phyloP scores from a whole-genome alignment of 2,113 vertebrate genomes.

The Aleadryas rufinucha region DNA sequence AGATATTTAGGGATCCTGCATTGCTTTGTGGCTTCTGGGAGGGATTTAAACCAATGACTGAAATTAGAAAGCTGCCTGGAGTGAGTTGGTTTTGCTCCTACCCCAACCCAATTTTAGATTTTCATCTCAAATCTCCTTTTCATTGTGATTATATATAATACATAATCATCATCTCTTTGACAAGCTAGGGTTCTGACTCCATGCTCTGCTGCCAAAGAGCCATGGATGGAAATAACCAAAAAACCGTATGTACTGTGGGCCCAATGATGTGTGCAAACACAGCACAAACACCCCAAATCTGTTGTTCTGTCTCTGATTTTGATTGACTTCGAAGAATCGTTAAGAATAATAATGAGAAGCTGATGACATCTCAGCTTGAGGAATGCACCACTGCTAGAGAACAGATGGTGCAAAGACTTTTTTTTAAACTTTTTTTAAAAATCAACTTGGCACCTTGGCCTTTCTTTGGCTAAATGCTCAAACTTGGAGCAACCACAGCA shows the following conservation, averaged over 20 bases:
- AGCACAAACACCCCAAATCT: conserved; percentile 7
- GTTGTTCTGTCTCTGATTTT: conserved; percentile 40
- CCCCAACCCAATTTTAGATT: neutral
- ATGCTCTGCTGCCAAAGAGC: conserved; percentile 6
- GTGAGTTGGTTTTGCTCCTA: neutral
- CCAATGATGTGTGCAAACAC: neutral
- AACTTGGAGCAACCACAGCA: neutral
- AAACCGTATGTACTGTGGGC: neutral
- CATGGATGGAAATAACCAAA: conserved; percentile 26
- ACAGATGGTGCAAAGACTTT: conserved; percentile 2
- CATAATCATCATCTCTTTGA: neutral
- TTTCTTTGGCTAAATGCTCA: neutral
- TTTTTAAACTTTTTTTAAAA: neutral
- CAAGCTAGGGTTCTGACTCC: neutral
- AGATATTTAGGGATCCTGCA: neutral
- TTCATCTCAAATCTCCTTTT: conserved; percentile 3
- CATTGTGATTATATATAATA: neutral
- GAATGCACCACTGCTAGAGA: conserved; percentile 38
- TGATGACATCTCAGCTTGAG: neutral
- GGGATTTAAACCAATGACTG: neutral
- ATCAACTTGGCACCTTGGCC: conserved; percentile 20
- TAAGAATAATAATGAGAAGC: conserved; percentile 41
- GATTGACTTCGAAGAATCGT: neutral
- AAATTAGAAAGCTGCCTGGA: conserved; percentile 20
- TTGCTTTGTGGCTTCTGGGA: neutral